Percentiles rank a stretch among this genome's conserved stretches.
Evolutionary conservation across 1,140 invertebrate genomes (phyloP).

Genomic region (Trypoxylus dichotomus): DNA sequence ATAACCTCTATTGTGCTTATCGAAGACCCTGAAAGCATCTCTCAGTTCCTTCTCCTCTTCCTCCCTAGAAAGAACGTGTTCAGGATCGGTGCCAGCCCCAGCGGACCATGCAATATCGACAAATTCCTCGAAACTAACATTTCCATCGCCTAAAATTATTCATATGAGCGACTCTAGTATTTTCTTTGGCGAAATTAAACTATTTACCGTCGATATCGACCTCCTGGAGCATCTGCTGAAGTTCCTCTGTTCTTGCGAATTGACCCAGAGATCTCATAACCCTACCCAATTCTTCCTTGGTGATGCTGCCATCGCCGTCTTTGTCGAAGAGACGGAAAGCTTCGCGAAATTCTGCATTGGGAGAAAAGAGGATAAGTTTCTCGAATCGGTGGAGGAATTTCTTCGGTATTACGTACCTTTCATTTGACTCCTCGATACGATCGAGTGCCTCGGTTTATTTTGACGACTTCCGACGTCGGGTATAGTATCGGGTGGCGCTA

Average conservation of each 20-base stretch:
- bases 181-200: neutral
- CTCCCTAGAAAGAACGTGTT: conserved; percentile 54
- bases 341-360: conserved; percentile 73
- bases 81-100: conserved; percentile 58
- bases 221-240: conserved; percentile 86
- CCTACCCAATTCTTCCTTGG: conserved; percentile 80
- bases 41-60: conserved; percentile 84
- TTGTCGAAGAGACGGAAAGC: conserved; percentile 89
- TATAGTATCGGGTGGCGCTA: neutral
- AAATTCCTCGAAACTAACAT: conserved; percentile 90
- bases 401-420: conserved; percentile 58
- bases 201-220: conserved; percentile 82
- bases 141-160: conserved; percentile 73
- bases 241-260: conserved; percentile 80
- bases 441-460: conserved; percentile 50
- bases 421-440: conserved; percentile 75
- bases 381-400: neutral
- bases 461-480: conserved; percentile 49
- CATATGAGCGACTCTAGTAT: neutral
- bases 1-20: conserved; percentile 84
- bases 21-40: conserved; percentile 85
- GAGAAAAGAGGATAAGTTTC: neutral
- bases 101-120: conserved; percentile 83
- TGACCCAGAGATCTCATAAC: conserved; percentile 85
- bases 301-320: conserved; percentile 85